These are phyloP conservation scores for Strongylocentrotus purpuratus DNA, from an alignment of 35 echinoderm and acorn worm genomes.

Conservation along the genomic window DNA sequence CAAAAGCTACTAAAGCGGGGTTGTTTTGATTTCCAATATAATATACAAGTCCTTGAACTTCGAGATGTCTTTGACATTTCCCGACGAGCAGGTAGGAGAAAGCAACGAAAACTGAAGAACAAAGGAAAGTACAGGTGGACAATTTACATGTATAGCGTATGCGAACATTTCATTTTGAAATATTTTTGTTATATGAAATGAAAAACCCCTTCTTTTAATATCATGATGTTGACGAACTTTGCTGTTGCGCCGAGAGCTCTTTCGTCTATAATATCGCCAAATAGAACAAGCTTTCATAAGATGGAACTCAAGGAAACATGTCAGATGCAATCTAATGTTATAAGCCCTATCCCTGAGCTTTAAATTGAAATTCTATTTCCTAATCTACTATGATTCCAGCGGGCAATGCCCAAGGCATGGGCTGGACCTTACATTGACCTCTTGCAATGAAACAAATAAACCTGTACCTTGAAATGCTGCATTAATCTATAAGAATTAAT, in stretches of 20 bases:
- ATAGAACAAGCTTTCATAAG: neutral
- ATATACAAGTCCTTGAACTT: neutral
- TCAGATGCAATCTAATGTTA: neutral
- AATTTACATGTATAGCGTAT: neutral
- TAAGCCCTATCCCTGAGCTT: neutral
- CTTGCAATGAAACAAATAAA: neutral
- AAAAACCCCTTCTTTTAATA: neutral
- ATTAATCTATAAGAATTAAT: neutral
- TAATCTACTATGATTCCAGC: neutral
- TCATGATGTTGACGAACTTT: neutral
- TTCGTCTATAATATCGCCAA: neutral
- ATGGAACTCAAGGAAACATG: neutral
- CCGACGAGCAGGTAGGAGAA: neutral
- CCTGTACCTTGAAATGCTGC: neutral
- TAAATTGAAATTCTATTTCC: slow-evolving; percentile 2
- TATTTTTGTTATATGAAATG: neutral
- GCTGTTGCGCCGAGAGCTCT: neutral
- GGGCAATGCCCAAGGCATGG: neutral
- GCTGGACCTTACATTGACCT: neutral
- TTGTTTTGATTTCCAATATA: neutral
- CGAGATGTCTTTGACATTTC: neutral
- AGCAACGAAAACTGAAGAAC: neutral
- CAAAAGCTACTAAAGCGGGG: neutral
- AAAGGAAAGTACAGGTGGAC: neutral
- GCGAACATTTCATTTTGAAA: neutral